A percentile compares a stretch with the other conserved stretches of the same genome.
phyloP scores from a whole-genome alignment of 1,140 invertebrate species.

The Metaphire vulgaris region DNA sequence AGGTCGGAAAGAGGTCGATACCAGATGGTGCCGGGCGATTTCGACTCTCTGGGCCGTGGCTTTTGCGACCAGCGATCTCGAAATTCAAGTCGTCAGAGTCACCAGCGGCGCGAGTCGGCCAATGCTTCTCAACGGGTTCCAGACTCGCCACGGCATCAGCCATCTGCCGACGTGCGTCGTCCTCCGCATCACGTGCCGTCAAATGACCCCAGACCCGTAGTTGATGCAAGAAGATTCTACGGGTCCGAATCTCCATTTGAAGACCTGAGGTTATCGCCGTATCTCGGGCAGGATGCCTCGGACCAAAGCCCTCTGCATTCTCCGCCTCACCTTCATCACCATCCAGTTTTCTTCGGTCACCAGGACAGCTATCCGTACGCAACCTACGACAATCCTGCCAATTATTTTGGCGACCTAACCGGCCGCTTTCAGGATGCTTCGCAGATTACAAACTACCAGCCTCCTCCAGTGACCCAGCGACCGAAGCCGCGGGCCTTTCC shows the following conservation, averaged over 20 bases:
- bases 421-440: conserved; percentile 24
- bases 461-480: conserved; percentile 28
- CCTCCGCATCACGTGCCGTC: conserved; percentile 6
- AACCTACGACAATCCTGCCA: conserved; percentile 23
- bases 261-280: neutral
- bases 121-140: conserved; percentile 41
- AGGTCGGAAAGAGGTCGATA: neutral
- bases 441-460: conserved; percentile 10
- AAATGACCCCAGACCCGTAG: conserved; percentile 9
- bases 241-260: conserved; percentile 30
- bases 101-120: conserved; percentile 38
- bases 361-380: conserved; percentile 29
- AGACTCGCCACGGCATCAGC: conserved; percentile 40
- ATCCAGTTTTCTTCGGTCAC: conserved; percentile 3
- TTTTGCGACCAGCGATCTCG: neutral
- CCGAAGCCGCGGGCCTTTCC: conserved; percentile 47
- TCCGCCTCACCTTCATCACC: neutral
- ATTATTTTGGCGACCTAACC: conserved; percentile 21
- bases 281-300: conserved; percentile 32
- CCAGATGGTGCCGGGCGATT: neutral
- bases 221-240: conserved; percentile 34
- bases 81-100: neutral
- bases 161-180: conserved; percentile 34
- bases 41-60: neutral
- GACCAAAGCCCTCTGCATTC: neutral